Evolutionary conservation across 2,888 invertebrate species (phyloP).

Genomic region (Ormia ochracea): DNA sequence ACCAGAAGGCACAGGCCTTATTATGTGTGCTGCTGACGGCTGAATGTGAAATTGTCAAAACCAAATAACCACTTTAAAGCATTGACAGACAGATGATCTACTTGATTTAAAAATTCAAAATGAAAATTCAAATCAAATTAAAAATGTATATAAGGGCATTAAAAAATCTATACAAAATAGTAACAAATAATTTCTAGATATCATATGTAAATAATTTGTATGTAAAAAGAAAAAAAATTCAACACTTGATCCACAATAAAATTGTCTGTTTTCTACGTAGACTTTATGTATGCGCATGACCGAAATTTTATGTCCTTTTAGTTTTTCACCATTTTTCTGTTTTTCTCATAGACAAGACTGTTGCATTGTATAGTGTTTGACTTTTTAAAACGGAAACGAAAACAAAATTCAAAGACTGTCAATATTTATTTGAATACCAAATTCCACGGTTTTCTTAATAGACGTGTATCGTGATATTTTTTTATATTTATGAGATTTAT

Average conservation of each 20-base stretch:
- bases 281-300: conserved; percentile 23
- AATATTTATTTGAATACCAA: background rate
- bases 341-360: conserved; percentile 25
- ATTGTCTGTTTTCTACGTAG: background rate
- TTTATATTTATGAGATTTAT: too few relatives aligned
- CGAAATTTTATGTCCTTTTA: background rate
- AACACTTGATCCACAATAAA: background rate
- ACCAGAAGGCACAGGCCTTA: conserved; percentile 52
- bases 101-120: background rate
- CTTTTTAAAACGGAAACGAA: background rate
- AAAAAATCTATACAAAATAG: too few relatives aligned
- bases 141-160: too few relatives aligned
- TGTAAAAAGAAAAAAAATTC: background rate
- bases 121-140: too few relatives aligned
- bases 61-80: conserved; percentile 49
- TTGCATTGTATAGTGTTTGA: conserved; percentile 11
- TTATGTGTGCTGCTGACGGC: conserved; percentile 52
- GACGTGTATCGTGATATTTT: background rate
- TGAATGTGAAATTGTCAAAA: conserved; percentile 45
- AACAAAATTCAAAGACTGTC: conserved; percentile 19
- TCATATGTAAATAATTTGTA: too few relatives aligned
- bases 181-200: too few relatives aligned
- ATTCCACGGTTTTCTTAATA: background rate
- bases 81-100: conserved; percentile 34
- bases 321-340: background rate